Percentiles rank a stretch among this genome's conserved stretches.
Evolutionary conservation across 2,113 vertebrate genomes (phyloP).

Genomic region (Gorilla gorilla): DNA sequence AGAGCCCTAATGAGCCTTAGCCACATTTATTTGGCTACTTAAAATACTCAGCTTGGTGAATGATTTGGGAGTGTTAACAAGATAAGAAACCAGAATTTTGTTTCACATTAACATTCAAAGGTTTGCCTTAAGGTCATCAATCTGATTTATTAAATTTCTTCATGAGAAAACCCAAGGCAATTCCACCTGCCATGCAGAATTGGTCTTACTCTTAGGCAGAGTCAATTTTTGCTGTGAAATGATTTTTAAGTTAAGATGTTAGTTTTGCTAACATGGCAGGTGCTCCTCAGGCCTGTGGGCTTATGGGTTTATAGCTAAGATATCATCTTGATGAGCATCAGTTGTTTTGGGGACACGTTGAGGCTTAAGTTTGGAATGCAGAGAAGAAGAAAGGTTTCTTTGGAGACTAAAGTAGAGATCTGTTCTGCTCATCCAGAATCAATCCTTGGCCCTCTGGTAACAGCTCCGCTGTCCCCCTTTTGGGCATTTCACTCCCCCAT

Average conservation of each 20-base stretch:
- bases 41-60: conserved; percentile 9
- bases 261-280: not conserved
- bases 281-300: not conserved
- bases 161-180: not conserved
- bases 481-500: not conserved
- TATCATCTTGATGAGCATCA: not conserved
- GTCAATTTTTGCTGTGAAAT: not conserved
- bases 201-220: not conserved
- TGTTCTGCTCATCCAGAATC: not conserved
- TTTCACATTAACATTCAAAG: not conserved
- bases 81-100: conserved; percentile 33
- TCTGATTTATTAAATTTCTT: conserved; percentile 11
- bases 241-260: conserved; percentile 16
- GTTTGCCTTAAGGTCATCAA: not conserved
- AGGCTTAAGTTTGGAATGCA: not conserved
- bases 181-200: not conserved
- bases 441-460: not conserved
- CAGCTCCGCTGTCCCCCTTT: not conserved
- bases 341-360: not conserved
- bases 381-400: not conserved
- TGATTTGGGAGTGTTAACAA: not conserved
- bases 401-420: not conserved
- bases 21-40: not conserved
- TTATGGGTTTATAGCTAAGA: not conserved
- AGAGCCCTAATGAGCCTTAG: not conserved